Evolutionary conservation across 2,797 vertebrate genomes (phyloP).

Genomic region (Caiman crocodilus): DNA sequence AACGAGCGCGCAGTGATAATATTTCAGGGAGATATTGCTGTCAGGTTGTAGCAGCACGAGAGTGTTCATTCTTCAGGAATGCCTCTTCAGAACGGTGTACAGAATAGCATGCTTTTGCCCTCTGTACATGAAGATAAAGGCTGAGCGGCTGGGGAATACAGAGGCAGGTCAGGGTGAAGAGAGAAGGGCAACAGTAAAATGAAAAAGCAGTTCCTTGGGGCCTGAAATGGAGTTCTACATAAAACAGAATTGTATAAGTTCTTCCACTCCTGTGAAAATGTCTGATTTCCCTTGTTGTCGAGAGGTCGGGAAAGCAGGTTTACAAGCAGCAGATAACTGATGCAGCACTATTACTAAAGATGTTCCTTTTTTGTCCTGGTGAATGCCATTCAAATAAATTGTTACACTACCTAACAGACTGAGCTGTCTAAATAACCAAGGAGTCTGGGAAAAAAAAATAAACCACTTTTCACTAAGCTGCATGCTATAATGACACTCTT

Average conservation of each 20-base stretch:
- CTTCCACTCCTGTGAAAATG: constrained; percentile 40
- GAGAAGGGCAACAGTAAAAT: constrained; percentile 75
- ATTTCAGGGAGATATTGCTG: neutral
- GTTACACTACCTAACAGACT: neutral
- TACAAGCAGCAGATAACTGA: constrained; percentile 54
- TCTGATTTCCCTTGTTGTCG: constrained; percentile 79
- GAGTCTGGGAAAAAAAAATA: neutral
- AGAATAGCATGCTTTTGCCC: constrained; percentile 54
- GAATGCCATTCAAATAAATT: neutral
- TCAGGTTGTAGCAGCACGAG: neutral
- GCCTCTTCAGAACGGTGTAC: constrained; percentile 4
- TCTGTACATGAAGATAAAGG: constrained; percentile 70
- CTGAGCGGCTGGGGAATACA: constrained; percentile 62
- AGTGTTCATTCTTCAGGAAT: constrained; percentile 46
- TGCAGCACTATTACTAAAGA: constrained; percentile 36
- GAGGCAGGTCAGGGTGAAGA: constrained; percentile 72
- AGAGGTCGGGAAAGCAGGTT: constrained; percentile 72
- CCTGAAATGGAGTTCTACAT: constrained; percentile 66
- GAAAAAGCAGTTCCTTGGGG: constrained; percentile 77
- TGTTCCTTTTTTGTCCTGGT: neutral
- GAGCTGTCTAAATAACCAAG: neutral
- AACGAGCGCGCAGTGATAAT: constrained; percentile 35
- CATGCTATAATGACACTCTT: neutral
- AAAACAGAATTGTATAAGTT: constrained; percentile 48
- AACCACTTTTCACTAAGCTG: neutral